A percentile compares a stretch with the other conserved stretches of the same genome.
phyloP scores from a whole-genome alignment of 2,797 vertebrate genomes.

The Petrocephalus sullivani region DNA sequence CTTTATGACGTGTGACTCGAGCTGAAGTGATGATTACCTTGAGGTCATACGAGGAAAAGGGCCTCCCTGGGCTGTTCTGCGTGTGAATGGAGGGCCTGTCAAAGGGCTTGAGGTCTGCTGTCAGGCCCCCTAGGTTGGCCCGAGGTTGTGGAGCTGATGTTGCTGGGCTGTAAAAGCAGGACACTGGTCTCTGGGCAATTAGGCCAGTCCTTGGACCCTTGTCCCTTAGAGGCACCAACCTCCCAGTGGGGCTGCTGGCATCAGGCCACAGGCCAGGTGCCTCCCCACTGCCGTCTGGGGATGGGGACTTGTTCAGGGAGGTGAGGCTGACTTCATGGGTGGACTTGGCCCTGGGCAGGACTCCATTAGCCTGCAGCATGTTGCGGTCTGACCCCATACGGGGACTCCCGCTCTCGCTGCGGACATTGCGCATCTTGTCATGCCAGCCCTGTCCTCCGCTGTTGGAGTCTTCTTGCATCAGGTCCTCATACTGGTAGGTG shows the following conservation, averaged over 20 bases:
- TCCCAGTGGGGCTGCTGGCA: slow-evolving; percentile 59
- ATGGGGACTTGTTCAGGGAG: slow-evolving; percentile 48
- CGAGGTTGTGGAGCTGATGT: slow-evolving; percentile 49
- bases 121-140: slow-evolving; percentile 49
- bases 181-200: slow-evolving; percentile 71
- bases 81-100: slow-evolving; percentile 74
- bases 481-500: slow-evolving; percentile 78
- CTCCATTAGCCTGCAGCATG: slow-evolving; percentile 73
- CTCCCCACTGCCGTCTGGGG: slow-evolving; percentile 54
- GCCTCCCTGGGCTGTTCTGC: slow-evolving; percentile 72
- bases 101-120: slow-evolving; percentile 58
- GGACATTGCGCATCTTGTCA: slow-evolving; percentile 69
- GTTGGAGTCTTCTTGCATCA: slow-evolving; percentile 66
- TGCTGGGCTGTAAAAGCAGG: slow-evolving; percentile 70
- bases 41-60: slow-evolving; percentile 71
- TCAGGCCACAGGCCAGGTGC: slow-evolving; percentile 54
- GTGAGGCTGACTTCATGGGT: slow-evolving; percentile 75
- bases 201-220: slow-evolving; percentile 58
- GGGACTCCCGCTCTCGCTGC: slow-evolving; percentile 76
- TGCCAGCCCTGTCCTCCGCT: slow-evolving; percentile 71
- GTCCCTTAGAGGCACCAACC: slow-evolving; percentile 63
- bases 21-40: slow-evolving; percentile 66
- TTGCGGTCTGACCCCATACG: slow-evolving; percentile 73
- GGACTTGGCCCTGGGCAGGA: slow-evolving; percentile 76
- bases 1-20: slow-evolving; percentile 24